Base-by-base conservation (phyloP, 2,888 invertebrate genomes). In the Sarcophaga carnaria region DNA sequence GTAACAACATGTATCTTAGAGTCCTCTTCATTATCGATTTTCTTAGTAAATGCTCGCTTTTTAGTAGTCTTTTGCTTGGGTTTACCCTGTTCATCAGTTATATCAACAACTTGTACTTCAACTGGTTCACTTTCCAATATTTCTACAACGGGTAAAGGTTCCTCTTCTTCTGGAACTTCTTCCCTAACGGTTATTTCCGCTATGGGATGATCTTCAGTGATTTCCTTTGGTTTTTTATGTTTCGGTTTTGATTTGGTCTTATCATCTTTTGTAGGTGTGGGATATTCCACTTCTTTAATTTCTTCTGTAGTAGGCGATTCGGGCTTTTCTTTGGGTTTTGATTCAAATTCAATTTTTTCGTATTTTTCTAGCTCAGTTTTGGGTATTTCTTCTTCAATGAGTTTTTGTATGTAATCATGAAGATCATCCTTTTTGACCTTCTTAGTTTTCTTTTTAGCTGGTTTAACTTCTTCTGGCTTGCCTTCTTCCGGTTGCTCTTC, bases 321-420 rank as follows among this genome's bases (percentile, higher is more conserved):
- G 25, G 86, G 84, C 89, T 87, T 90, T 62, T 90, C 91, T 80
- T 91, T 92, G 11, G 90, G 89, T 60, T 89, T 91, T 10, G 88
- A 89, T 37, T 94, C 93, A 3, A 93, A 88, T 27, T 93, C 93
- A 63, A 91, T 90, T 90, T 94, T 93, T 88, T 94, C 93, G 66
- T 94, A 93, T 88, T 93, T 93, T 85, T 94, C 94, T 1, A 93
- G 90, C 88, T 93, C 93, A 1, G 93, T 93, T 88, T 93, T 90
- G 17, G 92, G 92, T 87, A 93, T 93, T 77, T 93, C 92, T 3
- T 92, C 91, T 74, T 93, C 91, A 49, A 93, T 93, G 0, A 93
- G 88, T 49, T 91, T 90, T 79, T 92, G 91, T 70, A 93, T 93
- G 71, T 93, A 93, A 17, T 90, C 93, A 76, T 93, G 92, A 3